Conservation (phyloP, 2,113 vertebrate genomes). For the Sinocyclocheilus maitianheensis region DNA sequence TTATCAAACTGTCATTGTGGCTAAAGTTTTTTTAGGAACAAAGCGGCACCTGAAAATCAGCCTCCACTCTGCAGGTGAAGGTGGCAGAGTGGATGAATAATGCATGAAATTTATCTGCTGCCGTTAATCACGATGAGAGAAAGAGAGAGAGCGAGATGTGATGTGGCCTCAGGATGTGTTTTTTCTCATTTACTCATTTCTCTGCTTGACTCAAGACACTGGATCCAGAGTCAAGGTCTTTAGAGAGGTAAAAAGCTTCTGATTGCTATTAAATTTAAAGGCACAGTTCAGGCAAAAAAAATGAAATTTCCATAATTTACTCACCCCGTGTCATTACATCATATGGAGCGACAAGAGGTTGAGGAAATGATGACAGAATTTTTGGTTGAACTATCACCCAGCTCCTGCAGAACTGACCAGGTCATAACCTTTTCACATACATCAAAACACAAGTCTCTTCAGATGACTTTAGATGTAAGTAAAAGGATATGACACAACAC, state of each 20-base stretch:
- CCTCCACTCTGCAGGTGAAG: conserved; percentile 63
- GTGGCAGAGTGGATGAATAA: conserved; percentile 68
- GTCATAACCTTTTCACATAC: neutral
- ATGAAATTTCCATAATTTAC: neutral
- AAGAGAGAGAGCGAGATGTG: conserved; percentile 2
- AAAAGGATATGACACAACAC: neutral
- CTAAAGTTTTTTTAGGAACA: conserved; percentile 58
- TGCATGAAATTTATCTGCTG: conserved; percentile 61
- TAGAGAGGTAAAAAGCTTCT: conserved; percentile 54
- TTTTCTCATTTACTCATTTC: conserved; percentile 28
- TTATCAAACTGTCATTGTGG: conserved; percentile 57
- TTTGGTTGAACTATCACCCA: neutral
- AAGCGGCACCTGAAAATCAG: conserved; percentile 39
- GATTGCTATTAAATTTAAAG: conserved; percentile 57
- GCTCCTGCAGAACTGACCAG: neutral
- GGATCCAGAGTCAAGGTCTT: neutral
- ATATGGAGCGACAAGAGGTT: neutral
- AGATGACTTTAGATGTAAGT: neutral
- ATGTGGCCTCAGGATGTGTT: conserved; percentile 2
- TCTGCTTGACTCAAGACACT: conserved; percentile 7
- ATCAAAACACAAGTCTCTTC: neutral
- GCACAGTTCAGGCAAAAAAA: conserved; percentile 16
- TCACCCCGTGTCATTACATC: neutral
- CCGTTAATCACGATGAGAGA: conserved; percentile 60
- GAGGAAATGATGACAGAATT: neutral